These are phyloP conservation scores for Sylvietta virens DNA, from an alignment of 2,113 vertebrate genomes.

Conservation along the genomic window DNA sequence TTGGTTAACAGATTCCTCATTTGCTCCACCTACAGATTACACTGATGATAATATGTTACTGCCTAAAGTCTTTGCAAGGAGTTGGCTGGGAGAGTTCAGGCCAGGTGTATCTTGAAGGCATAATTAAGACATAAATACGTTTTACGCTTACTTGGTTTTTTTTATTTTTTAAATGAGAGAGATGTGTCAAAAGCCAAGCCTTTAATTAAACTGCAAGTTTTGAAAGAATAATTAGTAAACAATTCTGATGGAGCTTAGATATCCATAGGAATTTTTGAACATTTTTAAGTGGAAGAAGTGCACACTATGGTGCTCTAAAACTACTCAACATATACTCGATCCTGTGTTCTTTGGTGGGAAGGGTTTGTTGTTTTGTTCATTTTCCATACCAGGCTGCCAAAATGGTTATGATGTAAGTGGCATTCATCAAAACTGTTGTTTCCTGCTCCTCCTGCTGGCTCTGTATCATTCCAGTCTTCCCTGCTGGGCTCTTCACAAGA, in stretches of 20 bases:
- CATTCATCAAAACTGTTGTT: neutral
- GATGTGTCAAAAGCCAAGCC: neutral
- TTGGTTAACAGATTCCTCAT: neutral
- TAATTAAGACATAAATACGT: neutral
- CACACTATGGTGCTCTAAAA: neutral
- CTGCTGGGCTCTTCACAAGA: neutral
- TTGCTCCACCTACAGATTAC: neutral
- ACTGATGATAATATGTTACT: neutral
- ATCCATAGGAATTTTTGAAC: neutral
- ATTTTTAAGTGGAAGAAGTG: neutral
- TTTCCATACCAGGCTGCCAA: neutral
- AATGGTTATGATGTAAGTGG: neutral
- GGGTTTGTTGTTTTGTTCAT: neutral
- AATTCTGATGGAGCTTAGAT: neutral
- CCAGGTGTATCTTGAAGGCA: neutral
- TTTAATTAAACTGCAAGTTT: neutral
- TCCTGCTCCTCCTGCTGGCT: neutral
- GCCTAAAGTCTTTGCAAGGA: neutral
- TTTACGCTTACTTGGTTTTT: neutral
- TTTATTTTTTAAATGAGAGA: neutral
- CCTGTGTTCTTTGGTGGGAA: neutral
- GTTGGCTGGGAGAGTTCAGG: neutral
- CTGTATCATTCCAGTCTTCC: neutral
- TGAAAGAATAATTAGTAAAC: neutral
- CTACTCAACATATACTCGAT: neutral